Evolutionary conservation across 2,888 invertebrate genomes (phyloP).

Genomic region (Oxyscelio sp.): DNA sequence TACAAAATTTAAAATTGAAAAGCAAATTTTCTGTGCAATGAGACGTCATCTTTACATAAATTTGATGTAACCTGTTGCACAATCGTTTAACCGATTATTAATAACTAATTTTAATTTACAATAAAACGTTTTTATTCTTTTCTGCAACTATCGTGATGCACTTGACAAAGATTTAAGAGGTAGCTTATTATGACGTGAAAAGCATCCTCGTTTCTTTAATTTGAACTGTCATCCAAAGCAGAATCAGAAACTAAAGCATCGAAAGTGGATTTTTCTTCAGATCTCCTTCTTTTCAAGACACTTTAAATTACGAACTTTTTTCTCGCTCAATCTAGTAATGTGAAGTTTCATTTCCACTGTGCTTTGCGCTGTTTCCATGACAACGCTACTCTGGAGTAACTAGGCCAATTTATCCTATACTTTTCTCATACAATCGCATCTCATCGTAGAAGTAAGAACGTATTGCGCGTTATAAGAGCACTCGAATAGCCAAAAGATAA

Average conservation of each 20-base stretch:
- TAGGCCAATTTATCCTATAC: slow-evolving; percentile 68
- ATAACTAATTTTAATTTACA: too few species aligned
- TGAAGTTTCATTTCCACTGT: slow-evolving; percentile 58
- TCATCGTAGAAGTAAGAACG: slow-evolving; percentile 13
- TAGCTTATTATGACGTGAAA: too few species aligned
- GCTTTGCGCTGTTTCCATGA: slow-evolving; percentile 63
- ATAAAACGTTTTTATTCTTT: too few species aligned
- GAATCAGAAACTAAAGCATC: slow-evolving; percentile 34
- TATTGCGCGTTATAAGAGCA: background rate
- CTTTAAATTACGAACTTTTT: slow-evolving; percentile 59
- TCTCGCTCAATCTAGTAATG: slow-evolving; percentile 54
- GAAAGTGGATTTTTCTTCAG: slow-evolving; percentile 29
- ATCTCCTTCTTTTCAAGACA: slow-evolving; percentile 19
- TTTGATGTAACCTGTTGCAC: too few species aligned
- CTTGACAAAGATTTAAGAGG: too few species aligned
- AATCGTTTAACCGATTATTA: too few species aligned
- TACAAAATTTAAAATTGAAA: too few species aligned
- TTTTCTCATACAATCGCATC: slow-evolving; percentile 47
- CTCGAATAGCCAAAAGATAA: slow-evolving; percentile 8
- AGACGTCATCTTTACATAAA: too few species aligned
- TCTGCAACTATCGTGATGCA: too few species aligned
- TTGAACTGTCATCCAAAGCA: too few species aligned
- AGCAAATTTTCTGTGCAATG: too few species aligned
- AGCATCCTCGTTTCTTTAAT: too few species aligned
- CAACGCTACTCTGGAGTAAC: slow-evolving; percentile 60